Conservation (phyloP, 2,888 invertebrate genomes). For the Machimus atricapillus region DNA sequence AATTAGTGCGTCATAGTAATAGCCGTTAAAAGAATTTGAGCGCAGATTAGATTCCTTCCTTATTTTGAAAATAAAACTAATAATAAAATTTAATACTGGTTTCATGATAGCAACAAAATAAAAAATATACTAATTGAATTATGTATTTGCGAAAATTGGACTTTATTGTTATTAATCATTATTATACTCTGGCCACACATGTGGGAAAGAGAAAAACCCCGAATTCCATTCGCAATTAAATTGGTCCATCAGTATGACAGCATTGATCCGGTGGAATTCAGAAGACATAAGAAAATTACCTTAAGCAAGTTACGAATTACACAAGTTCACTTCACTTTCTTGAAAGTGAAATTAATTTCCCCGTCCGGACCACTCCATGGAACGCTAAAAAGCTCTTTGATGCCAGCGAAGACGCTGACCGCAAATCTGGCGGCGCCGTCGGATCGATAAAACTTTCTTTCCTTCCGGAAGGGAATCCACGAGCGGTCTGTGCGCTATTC, state of each 20-base stretch:
- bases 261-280: neutral
- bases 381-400: neutral
- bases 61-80: no score
- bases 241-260: neutral
- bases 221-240: neutral
- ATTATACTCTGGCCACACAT: neutral
- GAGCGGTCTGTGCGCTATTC: neutral
- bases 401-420: neutral
- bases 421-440: conserved; percentile 1
- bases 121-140: no score
- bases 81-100: no score
- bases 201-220: neutral
- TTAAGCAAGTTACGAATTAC: conserved; percentile 6
- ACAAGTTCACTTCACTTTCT: conserved; percentile 13
- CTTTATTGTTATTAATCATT: no score
- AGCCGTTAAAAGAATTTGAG: no score
- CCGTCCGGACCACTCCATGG: neutral
- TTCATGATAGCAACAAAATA: no score
- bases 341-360: conserved; percentile 29
- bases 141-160: neutral
- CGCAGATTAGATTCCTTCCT: no score
- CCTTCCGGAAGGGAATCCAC: neutral
- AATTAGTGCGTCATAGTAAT: no score
- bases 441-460: conserved; percentile 25
- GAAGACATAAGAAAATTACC: neutral